A percentile compares a stretch with the other conserved stretches of the same genome.
Evolutionary conservation across 1,140 invertebrate species (phyloP).

Genomic region (Condylostylus longicornis): DNA sequence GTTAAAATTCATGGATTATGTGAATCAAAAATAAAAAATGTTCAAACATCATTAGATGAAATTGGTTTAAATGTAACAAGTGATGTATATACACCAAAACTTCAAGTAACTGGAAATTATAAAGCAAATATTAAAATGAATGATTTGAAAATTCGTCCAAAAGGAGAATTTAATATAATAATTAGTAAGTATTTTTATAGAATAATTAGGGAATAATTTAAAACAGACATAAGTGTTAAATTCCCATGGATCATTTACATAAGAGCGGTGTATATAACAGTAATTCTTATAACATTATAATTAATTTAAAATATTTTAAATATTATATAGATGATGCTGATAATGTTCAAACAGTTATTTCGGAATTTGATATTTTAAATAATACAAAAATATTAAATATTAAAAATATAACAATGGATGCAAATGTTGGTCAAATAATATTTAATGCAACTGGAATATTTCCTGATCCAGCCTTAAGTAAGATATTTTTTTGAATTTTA

Average conservation of each 20-base stretch:
- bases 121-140: constrained; percentile 27
- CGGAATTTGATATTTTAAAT: too few relatives aligned
- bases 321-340: too few relatives aligned
- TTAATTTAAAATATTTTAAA: too few relatives aligned
- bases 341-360: too few relatives aligned
- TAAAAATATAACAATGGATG: too few relatives aligned
- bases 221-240: too few relatives aligned
- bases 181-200: constrained; percentile 20
- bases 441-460: constrained; percentile 26
- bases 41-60: constrained; percentile 19
- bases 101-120: constrained; percentile 22
- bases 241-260: too few relatives aligned
- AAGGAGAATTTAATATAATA: constrained; percentile 28
- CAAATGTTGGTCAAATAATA: constrained; percentile 23
- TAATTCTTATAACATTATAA: too few relatives aligned
- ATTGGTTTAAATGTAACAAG: constrained; percentile 15
- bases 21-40: constrained; percentile 18
- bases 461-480: constrained; percentile 27
- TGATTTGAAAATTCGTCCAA: constrained; percentile 25
- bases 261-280: too few relatives aligned
- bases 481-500: too few relatives aligned
- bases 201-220: too few relatives aligned
- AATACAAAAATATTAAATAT: too few relatives aligned
- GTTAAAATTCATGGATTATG: constrained; percentile 20
- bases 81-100: constrained; percentile 14